Conservation (phyloP, 2,797 vertebrate genomes). For the Diglossa cyanea region DNA sequence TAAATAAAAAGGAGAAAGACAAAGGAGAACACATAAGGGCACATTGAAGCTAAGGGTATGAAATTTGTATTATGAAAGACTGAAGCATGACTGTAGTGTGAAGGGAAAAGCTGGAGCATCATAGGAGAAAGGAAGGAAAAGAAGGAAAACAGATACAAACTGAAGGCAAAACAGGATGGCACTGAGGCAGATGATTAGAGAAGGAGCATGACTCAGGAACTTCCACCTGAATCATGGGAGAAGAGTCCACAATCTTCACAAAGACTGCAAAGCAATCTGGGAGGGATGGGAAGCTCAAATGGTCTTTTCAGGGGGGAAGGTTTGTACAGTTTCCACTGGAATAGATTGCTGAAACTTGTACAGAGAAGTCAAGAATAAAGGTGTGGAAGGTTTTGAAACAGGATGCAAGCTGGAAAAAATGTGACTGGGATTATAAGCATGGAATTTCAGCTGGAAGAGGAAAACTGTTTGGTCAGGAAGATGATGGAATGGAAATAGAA, state of each 20-base stretch:
- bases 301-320: background rate
- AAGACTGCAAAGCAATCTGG: background rate
- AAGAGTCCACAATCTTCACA: background rate
- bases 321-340: background rate
- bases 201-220: background rate
- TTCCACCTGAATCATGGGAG: background rate
- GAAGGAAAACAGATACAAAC: background rate
- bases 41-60: background rate
- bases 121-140: background rate
- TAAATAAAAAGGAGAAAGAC: background rate
- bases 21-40: background rate
- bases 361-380: background rate
- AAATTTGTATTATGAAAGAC: background rate
- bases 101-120: background rate
- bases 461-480: background rate
- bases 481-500: background rate
- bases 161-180: background rate
- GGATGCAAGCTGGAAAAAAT: background rate
- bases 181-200: background rate
- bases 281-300: background rate
- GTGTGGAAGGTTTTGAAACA: background rate
- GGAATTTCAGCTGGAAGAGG: background rate
- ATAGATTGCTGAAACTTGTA: background rate
- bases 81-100: background rate
- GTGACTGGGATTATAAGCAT: background rate